Conservation (phyloP, 2,113 vertebrate genomes). For the Halichoeres trimaculatus region DNA sequence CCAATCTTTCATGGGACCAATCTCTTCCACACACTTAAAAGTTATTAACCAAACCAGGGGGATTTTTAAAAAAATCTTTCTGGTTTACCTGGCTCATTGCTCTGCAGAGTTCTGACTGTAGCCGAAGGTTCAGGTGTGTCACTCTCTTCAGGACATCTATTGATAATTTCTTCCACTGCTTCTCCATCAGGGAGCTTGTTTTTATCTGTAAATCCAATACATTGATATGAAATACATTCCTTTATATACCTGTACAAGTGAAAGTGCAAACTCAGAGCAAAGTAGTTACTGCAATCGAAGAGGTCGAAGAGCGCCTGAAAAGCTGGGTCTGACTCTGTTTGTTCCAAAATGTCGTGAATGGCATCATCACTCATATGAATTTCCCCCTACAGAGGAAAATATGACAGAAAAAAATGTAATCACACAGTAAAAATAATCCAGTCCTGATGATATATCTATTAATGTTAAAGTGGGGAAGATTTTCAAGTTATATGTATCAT, state of each 20-base stretch:
- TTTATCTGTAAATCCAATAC: conserved; percentile 84
- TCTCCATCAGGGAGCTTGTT: conserved; percentile 84
- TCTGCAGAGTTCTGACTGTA: conserved; percentile 79
- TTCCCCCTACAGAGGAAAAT: conserved; percentile 85
- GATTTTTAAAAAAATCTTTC: too few species aligned
- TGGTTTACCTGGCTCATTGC: conserved; percentile 78
- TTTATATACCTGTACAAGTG: not conserved
- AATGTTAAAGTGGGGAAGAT: not conserved
- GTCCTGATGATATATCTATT: not conserved
- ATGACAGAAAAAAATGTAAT: not conserved
- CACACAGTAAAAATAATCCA: not conserved
- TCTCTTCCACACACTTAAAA: too few species aligned
- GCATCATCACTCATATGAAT: conserved; percentile 98
- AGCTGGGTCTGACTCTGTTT: conserved; percentile 97
- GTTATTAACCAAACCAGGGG: too few species aligned
- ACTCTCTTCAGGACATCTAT: conserved; percentile 74
- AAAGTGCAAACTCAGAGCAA: not conserved
- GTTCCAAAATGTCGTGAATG: conserved; percentile 96
- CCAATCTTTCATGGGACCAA: too few species aligned
- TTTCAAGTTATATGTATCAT: not conserved
- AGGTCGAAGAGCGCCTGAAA: conserved; percentile 98
- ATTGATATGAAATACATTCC: not conserved
- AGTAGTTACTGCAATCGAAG: conserved; percentile 90
- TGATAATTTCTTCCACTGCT: conserved; percentile 78
- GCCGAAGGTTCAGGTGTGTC: conserved; percentile 72